Conservation (phyloP, 2,888 invertebrate genomes). For the Phortica magna region DNA sequence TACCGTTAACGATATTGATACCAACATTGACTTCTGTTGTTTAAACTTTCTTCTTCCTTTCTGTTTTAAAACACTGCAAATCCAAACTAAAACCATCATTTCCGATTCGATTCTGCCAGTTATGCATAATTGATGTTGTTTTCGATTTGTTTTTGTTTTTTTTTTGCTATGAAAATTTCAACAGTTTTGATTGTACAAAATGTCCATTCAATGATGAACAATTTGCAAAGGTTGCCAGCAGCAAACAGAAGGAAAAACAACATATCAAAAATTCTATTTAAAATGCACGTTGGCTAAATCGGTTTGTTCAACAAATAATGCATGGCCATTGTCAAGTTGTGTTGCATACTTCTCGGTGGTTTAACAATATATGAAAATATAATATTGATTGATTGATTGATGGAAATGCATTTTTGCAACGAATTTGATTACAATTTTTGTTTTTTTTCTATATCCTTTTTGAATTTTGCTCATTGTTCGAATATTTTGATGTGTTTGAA, state of each 20-base stretch:
- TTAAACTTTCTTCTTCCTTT: background rate
- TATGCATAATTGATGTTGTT: too few species aligned
- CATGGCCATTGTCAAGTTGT: background rate
- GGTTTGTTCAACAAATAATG: background rate
- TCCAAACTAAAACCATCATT: background rate
- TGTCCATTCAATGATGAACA: too few species aligned
- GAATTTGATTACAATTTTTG: conserved; percentile 10
- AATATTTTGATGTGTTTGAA: conserved; percentile 44
- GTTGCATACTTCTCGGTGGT: background rate
- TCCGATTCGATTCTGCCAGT: too few species aligned
- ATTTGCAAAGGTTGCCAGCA: too few species aligned
- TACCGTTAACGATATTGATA: conserved; percentile 15
- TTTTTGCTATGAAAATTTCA: too few species aligned
- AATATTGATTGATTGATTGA: background rate
- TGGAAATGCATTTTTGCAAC: background rate
- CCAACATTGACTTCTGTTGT: background rate
- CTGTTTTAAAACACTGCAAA: background rate
- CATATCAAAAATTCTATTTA: background rate
- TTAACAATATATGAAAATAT: background rate
- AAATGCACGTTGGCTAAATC: background rate
- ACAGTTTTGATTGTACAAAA: too few species aligned
- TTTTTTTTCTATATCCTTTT: conserved; percentile 30
- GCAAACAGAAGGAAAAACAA: background rate
- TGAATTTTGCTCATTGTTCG: background rate
- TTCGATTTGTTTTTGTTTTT: too few species aligned